Percentiles rank a stretch among this genome's conserved stretches.
phyloP scores from a whole-genome alignment of 2,888 invertebrate species.

The Carpatolechia fugitivella region DNA sequence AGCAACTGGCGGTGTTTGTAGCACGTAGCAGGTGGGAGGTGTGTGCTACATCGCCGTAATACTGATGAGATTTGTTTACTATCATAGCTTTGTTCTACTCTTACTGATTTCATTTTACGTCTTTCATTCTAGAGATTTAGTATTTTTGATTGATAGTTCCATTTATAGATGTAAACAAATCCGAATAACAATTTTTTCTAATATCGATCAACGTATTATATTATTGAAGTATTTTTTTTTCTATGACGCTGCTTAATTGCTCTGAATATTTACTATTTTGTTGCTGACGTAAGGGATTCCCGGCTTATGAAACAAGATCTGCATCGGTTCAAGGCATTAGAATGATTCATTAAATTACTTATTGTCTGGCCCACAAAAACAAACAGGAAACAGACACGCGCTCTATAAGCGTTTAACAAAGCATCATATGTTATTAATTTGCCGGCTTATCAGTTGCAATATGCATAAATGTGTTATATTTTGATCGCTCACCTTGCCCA shows the following conservation, averaged over 20 bases:
- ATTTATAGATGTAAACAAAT: no score
- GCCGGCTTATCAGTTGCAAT: conserved; percentile 20
- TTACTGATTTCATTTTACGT: neutral
- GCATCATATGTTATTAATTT: conserved; percentile 13
- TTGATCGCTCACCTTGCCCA: conserved; percentile 24
- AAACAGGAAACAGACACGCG: conserved; percentile 24
- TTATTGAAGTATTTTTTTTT: no score
- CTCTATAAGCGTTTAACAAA: conserved; percentile 14
- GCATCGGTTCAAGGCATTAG: neutral
- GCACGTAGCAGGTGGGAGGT: conserved; percentile 33
- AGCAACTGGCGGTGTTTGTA: conserved; percentile 42
- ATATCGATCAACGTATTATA: no score
- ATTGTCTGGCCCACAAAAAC: conserved; percentile 7
- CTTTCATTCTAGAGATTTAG: neutral
- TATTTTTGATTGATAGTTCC: no score
- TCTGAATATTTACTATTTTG: no score
- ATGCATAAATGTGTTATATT: conserved; percentile 29
- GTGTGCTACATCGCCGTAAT: conserved; percentile 16
- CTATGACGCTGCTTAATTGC: no score
- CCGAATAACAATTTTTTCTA: no score
- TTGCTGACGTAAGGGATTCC: conserved; percentile 33
- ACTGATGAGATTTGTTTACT: conserved; percentile 16
- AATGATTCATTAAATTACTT: conserved; percentile 11
- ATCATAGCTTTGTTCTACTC: conserved; percentile 8
- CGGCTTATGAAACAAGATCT: conserved; percentile 28